phyloP scores from a whole-genome alignment of 2,113 vertebrate species.

The Pituophis catenifer region DNA sequence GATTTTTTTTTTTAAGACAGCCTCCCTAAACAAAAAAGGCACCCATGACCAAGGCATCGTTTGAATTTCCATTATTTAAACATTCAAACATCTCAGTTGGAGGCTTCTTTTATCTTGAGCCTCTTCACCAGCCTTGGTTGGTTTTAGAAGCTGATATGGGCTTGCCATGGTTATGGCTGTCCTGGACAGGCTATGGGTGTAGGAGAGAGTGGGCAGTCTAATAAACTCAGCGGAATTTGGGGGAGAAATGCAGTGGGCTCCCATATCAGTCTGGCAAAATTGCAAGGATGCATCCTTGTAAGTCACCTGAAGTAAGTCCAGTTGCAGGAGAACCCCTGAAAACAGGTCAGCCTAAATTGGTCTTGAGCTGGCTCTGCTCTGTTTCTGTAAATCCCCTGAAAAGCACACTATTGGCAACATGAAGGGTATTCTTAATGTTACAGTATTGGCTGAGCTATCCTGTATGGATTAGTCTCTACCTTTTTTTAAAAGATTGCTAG shows the following conservation, averaged over 20 bases:
- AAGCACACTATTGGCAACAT: background rate
- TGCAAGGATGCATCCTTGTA: background rate
- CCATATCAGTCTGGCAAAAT: background rate
- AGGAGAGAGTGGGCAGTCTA: background rate
- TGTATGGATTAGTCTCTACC: background rate
- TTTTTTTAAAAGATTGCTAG: background rate
- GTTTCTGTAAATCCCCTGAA: background rate
- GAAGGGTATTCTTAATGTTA: background rate
- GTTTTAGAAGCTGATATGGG: background rate
- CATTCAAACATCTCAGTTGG: background rate
- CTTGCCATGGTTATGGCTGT: too few species aligned
- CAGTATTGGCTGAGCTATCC: background rate
- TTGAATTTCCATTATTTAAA: background rate
- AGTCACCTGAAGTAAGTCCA: background rate
- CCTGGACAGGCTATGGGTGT: too few species aligned
- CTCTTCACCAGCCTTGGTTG: background rate
- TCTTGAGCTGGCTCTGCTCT: background rate
- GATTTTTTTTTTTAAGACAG: background rate
- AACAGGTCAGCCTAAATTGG: background rate
- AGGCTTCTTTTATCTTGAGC: background rate
- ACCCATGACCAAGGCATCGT: background rate
- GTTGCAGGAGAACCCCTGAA: background rate
- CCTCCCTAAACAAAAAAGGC: background rate
- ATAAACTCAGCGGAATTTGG: background rate
- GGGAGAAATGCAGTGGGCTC: background rate